These are phyloP conservation scores for Xiphophorus maculatus DNA, from an alignment of 2,113 vertebrate species.

Conservation along the genomic window DNA sequence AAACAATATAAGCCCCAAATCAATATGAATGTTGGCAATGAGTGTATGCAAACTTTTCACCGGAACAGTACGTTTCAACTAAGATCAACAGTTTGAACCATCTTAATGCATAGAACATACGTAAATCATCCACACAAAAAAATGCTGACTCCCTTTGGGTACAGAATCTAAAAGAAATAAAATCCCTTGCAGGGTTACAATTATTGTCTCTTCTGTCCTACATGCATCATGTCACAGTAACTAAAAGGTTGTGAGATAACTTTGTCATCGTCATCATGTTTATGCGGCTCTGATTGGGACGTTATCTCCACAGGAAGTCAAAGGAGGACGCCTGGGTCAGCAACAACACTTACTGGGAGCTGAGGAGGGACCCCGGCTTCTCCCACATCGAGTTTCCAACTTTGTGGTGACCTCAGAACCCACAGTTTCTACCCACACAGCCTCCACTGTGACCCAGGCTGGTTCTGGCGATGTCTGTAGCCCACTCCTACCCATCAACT, in stretches of 20 bases:
- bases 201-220: too few relatives aligned
- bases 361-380: slow-evolving; percentile 90
- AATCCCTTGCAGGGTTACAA: too few relatives aligned
- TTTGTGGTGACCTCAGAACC: slow-evolving; percentile 86
- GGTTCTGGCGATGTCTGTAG: slow-evolving; percentile 43
- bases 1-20: too few relatives aligned
- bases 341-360: slow-evolving; percentile 93
- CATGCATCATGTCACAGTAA: too few relatives aligned
- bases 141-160: too few relatives aligned
- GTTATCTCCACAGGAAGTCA: slow-evolving; percentile 82
- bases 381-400: slow-evolving; percentile 86
- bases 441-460: slow-evolving; percentile 59
- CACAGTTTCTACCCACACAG: slow-evolving; percentile 28
- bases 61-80: too few relatives aligned
- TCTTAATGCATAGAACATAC: too few relatives aligned
- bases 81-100: too few relatives aligned
- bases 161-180: too few relatives aligned
- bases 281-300: not conserved
- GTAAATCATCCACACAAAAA: too few relatives aligned
- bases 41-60: too few relatives aligned
- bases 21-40: too few relatives aligned
- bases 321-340: slow-evolving; percentile 91
- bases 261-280: not conserved
- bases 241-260: not conserved
- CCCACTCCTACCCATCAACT: slow-evolving; percentile 31